Percentiles rank a stretch among this genome's conserved stretches.
These are phyloP conservation scores for Phataginus tricuspis DNA, from an alignment of 2,797 vertebrate species.

Conservation along the genomic window DNA sequence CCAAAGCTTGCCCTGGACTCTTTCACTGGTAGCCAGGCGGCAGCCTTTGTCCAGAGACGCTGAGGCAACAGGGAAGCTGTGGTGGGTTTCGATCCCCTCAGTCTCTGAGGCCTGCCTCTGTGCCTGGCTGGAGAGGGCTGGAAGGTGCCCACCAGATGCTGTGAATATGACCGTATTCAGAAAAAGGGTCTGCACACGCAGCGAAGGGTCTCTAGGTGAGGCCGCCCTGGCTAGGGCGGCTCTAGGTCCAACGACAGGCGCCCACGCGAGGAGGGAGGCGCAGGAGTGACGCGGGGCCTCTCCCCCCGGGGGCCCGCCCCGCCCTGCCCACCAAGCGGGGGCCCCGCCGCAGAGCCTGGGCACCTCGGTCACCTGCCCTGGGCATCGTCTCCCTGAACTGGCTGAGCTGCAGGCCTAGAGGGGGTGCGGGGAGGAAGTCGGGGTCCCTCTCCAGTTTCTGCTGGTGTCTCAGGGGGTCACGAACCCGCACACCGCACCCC, in stretches of 20 bases:
- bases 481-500: fast-evolving
- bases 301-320: not conserved
- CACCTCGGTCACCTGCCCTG: not conserved
- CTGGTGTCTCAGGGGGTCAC: not conserved
- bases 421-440: not conserved
- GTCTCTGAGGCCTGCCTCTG: fast-evolving
- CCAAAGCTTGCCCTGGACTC: not conserved
- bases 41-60: not conserved
- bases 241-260: not conserved
- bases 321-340: fast-evolving
- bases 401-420: not conserved
- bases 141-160: not conserved
- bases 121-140: not conserved
- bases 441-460: too few species aligned
- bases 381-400: too few species aligned
- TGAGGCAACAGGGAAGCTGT: too few species aligned
- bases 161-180: not conserved
- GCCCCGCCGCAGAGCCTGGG: not conserved
- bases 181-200: not conserved
- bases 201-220: not conserved
- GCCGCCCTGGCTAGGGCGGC: not conserved
- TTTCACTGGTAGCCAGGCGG: not conserved
- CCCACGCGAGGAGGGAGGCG: not conserved
- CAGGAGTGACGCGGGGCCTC: not conserved
- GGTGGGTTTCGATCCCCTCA: not conserved